Conservation (phyloP, 2,113 vertebrate genomes). For the Dissostichus mawsoni region DNA sequence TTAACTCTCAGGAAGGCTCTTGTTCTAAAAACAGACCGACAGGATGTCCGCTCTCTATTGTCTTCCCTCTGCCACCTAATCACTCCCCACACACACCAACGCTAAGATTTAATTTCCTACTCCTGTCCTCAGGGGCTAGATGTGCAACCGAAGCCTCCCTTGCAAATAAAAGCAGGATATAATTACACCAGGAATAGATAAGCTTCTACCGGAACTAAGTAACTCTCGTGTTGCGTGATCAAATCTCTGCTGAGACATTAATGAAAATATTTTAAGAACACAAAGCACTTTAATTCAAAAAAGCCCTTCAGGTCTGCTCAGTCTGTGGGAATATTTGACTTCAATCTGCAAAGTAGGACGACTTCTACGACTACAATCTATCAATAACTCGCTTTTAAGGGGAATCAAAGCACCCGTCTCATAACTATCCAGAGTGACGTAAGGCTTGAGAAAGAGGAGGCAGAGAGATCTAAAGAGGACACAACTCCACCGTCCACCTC, state of each 20-base stretch:
- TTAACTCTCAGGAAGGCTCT: conserved; percentile 58
- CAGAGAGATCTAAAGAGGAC: conserved; percentile 63
- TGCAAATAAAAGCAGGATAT: conserved; percentile 43
- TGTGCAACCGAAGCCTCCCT: conserved; percentile 35
- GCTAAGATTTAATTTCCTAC: conserved; percentile 64
- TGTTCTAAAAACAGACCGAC: conserved; percentile 68
- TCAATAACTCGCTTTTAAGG: conserved; percentile 39
- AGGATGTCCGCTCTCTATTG: conserved; percentile 76
- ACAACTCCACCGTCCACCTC: conserved; percentile 63
- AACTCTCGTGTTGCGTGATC: conserved; percentile 31
- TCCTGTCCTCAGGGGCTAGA: conserved; percentile 51
- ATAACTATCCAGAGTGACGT: conserved; percentile 68
- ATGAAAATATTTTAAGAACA: neutral
- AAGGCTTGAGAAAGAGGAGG: conserved; percentile 75
- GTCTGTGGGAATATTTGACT: neutral
- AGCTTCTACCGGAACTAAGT: conserved; percentile 1
- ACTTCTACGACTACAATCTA: conserved; percentile 58
- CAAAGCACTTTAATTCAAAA: neutral
- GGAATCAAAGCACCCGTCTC: conserved; percentile 53
- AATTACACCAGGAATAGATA: conserved; percentile 48
- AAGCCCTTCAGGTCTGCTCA: neutral
- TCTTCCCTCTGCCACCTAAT: conserved; percentile 61
- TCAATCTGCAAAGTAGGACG: conserved; percentile 32
- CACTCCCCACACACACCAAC: conserved; percentile 48
- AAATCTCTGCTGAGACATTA: conserved; percentile 20